A percentile compares a stretch with the other conserved stretches of the same genome.
These are phyloP conservation scores for Gallinago media DNA, from an alignment of 2,113 vertebrate species.

Conservation along the genomic window DNA sequence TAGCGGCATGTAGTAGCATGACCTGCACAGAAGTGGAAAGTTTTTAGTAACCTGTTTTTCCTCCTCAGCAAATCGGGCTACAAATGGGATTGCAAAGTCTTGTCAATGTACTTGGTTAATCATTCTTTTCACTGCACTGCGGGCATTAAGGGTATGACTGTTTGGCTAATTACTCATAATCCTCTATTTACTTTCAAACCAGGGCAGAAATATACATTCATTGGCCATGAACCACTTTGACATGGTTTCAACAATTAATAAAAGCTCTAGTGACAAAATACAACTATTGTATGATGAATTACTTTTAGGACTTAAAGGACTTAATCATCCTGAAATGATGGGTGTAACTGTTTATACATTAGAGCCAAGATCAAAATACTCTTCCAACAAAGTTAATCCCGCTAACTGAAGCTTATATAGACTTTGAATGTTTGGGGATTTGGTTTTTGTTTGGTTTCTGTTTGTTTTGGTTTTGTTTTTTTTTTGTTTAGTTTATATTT, in stretches of 20 bases:
- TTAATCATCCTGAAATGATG: not conserved
- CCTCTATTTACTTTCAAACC: not conserved
- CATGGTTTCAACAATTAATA: not conserved
- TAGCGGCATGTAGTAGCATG: not conserved
- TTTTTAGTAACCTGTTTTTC: not conserved
- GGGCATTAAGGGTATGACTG: not conserved
- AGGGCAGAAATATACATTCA: not conserved
- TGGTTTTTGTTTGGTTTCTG: not conserved
- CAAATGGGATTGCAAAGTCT: not conserved
- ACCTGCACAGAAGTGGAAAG: not conserved
- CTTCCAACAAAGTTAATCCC: not conserved
- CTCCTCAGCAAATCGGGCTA: not conserved
- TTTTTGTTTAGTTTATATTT: not conserved
- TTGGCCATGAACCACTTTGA: not conserved
- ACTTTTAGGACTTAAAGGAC: not conserved
- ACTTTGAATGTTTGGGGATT: accelerated
- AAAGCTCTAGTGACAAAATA: not conserved
- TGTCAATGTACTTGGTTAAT: not conserved
- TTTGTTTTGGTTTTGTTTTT: too few species aligned
- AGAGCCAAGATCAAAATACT: not conserved
- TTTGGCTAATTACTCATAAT: not conserved
- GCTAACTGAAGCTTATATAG: not conserved
- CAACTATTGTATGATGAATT: not conserved
- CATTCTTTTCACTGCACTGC: not conserved
- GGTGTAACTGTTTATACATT: not conserved